Evolutionary conservation across 2,797 vertebrate genomes (phyloP), one percentile per base, ranked within the genome.

Genomic region (Hybognathus amarus): DNA sequence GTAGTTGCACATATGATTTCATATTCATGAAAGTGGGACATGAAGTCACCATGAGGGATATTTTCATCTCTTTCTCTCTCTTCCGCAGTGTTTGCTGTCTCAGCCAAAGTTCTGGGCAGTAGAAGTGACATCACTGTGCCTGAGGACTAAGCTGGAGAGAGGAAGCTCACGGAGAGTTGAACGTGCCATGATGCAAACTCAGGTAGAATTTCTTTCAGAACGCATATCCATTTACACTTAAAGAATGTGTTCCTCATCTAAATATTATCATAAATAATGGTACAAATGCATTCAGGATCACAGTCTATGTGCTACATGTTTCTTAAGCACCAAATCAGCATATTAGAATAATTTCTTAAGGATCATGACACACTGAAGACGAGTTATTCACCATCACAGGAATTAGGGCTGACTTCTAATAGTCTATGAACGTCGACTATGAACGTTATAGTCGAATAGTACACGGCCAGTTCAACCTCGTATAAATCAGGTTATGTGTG

Each of bases 51-150:
- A 22, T 54, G 71, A 74, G 18, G n/a, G 20, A 50, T 64, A 12
- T 54, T 18, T 68, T 52, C 38, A 45, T 38, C 42, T 27, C 22
- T 67, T 5, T 42, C 13, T 83, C 11, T 68, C 20, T 69, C 5
- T 74, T 59, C 42, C 27, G 74, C 93, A 99, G 98, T 97, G 95
- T 87, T 89, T 99, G 77, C 94, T 99, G 85, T 97, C 96, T 68
- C 97, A 98, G 91, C 97, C 97, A 0, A 97, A 97, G 90, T 98
- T 98, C 92, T 99, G 97, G 97, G 95, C 96, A 1, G 91, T 99
- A 88, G 95, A 98, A 88, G 97, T 97, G 0, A 93, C 97, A 1
- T 95, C 96, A 0, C 92, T 99, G 30, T 94, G 95, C 69, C 94
- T 99, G 74, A 92, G 98, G 87, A 97, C 96, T 79, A 98, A 96